Conservation (phyloP, 2,888 invertebrate species). For the Drosophila dives region DNA sequence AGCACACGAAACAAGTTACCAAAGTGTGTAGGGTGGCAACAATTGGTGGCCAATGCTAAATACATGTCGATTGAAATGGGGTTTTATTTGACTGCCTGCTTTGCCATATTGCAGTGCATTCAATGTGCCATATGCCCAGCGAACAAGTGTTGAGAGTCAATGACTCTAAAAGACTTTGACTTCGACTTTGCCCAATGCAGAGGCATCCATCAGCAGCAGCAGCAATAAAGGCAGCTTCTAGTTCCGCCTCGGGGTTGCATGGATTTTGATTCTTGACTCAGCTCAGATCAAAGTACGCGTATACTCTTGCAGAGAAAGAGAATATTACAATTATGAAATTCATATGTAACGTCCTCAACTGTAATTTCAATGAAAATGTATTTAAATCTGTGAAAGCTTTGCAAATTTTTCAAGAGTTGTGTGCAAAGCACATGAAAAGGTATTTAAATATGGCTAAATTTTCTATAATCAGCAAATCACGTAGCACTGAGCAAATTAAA, state of each 20-base stretch:
- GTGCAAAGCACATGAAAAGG: no score
- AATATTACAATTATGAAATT: not conserved
- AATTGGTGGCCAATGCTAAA: constrained; percentile 65
- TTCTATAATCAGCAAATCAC: not conserved
- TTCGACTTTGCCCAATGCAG: constrained; percentile 19
- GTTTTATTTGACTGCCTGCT: constrained; percentile 56
- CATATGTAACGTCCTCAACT: not conserved
- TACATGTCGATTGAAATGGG: constrained; percentile 71
- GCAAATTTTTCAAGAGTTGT: not conserved
- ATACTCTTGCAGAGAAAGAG: constrained; percentile 6
- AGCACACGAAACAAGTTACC: constrained; percentile 1
- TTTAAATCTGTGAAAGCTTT: not conserved
- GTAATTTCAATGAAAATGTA: not conserved
- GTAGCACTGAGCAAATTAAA: not conserved
- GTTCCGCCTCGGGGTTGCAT: constrained; percentile 62
- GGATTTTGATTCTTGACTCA: constrained; percentile 49
- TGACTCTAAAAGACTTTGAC: constrained; percentile 29
- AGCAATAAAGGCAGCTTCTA: constrained; percentile 46
- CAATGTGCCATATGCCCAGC: constrained; percentile 35
- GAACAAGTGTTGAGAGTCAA: constrained; percentile 35
- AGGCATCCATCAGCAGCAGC: constrained; percentile 37
- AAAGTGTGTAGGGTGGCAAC: constrained; percentile 33
- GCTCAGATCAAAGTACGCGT: constrained; percentile 43
- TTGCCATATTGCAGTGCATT: constrained; percentile 22
- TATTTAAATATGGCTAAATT: not conserved